A percentile compares a stretch with the other conserved stretches of the same genome.
These are phyloP conservation scores for Neopelma chrysocephalum DNA, from an alignment of 2,797 vertebrate genomes.

Conservation along the genomic window DNA sequence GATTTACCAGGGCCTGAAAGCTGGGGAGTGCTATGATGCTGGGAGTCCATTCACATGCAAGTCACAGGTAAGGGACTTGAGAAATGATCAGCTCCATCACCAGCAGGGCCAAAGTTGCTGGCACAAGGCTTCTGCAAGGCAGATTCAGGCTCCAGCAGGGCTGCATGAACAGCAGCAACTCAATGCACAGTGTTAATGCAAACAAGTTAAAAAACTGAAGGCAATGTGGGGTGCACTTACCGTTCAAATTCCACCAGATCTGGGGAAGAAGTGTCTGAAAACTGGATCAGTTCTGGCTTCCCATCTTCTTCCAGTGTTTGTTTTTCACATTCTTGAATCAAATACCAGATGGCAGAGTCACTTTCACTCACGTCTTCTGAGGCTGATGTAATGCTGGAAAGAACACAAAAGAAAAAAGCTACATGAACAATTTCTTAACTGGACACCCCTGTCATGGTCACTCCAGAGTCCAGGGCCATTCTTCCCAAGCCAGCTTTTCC, in stretches of 20 bases:
- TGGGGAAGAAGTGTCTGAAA: slow-evolving; percentile 30
- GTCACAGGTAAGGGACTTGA: not conserved
- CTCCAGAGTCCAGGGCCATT: not conserved
- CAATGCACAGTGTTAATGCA: not conserved
- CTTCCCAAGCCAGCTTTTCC: not conserved
- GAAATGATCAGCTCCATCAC: not conserved
- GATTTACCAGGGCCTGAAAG: not conserved
- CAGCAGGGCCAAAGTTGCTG: not conserved
- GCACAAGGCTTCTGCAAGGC: not conserved
- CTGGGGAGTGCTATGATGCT: not conserved
- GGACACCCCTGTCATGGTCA: not conserved
- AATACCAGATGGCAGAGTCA: not conserved
- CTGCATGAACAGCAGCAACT: fast-evolving
- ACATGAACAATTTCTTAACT: not conserved
- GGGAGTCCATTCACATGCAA: not conserved
- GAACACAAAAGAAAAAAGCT: not conserved
- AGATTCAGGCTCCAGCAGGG: not conserved
- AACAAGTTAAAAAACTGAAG: not conserved
- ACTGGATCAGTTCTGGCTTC: slow-evolving; percentile 23
- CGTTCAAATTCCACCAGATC: slow-evolving; percentile 83
- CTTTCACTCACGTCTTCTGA: slow-evolving; percentile 4
- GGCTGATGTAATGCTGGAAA: slow-evolving; percentile 31
- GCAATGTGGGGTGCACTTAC: slow-evolving; percentile 43
- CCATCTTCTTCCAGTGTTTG: slow-evolving; percentile 45
- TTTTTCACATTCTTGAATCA: slow-evolving; percentile 38